A percentile compares a stretch with the other conserved stretches of the same genome.
Conservation (phyloP, 2,113 vertebrate species). For the Myocastor coypus region DNA sequence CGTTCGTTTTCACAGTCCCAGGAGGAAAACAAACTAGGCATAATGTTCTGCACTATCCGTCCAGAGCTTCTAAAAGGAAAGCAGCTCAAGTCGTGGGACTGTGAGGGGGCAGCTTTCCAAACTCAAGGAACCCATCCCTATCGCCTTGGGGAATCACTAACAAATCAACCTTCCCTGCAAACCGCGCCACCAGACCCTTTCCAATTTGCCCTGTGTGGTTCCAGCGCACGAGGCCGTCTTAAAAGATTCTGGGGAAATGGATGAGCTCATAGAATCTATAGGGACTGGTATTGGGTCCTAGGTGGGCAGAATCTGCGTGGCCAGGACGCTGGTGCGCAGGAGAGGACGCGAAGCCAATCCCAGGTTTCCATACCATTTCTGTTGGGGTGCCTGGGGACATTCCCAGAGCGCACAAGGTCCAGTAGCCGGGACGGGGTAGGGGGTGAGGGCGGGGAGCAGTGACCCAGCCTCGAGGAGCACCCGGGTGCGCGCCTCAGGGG, state of each 20-base stretch:
- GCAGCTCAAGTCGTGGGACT: neutral
- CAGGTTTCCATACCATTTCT: neutral
- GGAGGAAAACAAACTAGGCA: neutral
- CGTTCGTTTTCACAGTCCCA: neutral
- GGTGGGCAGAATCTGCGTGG: neutral
- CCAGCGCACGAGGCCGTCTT: neutral
- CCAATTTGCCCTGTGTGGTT: neutral
- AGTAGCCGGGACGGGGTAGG: neutral
- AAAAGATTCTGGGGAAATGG: neutral
- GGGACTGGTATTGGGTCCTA: neutral
- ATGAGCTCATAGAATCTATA: neutral
- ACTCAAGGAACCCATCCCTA: neutral
- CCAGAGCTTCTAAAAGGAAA: neutral
- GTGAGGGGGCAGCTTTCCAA: neutral
- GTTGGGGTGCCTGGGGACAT: neutral
- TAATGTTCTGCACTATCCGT: rapidly evolving
- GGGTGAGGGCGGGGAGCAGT: neutral
- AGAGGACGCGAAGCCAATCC: neutral
- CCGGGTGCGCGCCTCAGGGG: conserved; percentile 12
- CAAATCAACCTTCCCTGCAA: neutral
- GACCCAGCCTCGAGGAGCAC: conserved; percentile 80
- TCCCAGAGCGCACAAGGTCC: neutral
- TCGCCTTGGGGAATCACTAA: neutral
- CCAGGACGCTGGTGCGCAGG: neutral
- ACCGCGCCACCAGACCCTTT: neutral